Evolutionary conservation across 2,888 invertebrate species (phyloP).

Genomic region (Sarcophaga variegata): DNA sequence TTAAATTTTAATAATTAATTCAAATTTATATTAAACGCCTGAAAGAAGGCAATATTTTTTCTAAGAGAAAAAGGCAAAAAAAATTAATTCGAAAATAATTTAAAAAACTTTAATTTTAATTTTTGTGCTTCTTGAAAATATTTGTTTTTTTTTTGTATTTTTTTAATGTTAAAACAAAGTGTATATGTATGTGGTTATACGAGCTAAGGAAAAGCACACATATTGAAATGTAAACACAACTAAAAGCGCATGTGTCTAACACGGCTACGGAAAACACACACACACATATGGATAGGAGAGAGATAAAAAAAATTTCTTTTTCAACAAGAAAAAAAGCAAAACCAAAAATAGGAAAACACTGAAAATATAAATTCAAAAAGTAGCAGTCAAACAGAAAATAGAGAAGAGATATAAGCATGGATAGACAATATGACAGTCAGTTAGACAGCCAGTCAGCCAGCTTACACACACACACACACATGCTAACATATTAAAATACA

Average conservation of each 20-base stretch:
- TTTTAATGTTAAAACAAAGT: background rate
- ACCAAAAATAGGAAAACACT: background rate
- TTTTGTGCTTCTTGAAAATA: constrained; percentile 2
- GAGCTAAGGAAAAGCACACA: constrained; percentile 2
- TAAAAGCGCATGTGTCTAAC: constrained; percentile 66
- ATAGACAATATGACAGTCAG: constrained; percentile 44
- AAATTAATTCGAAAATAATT: constrained; percentile 10
- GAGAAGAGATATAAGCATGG: constrained; percentile 12
- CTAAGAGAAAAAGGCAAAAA: constrained; percentile 13
- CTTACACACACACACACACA: background rate
- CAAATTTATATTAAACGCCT: background rate
- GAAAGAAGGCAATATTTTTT: constrained; percentile 9
- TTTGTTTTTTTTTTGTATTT: background rate
- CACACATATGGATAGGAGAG: background rate
- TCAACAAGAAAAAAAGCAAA: constrained; percentile 22
- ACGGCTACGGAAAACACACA: constrained; percentile 29
- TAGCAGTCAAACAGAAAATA: constrained; percentile 54
- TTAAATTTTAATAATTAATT: too few species aligned
- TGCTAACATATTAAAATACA: background rate
- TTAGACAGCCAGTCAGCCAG: constrained; percentile 31
- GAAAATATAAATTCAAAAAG: constrained; percentile 38
- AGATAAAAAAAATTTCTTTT: constrained; percentile 14
- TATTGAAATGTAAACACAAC: constrained; percentile 66
- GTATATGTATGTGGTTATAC: background rate
- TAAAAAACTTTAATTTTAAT: constrained; percentile 26